Evolutionary conservation across 1,140 invertebrate genomes (phyloP).

Genomic region (Neocloeon triangulifer): DNA sequence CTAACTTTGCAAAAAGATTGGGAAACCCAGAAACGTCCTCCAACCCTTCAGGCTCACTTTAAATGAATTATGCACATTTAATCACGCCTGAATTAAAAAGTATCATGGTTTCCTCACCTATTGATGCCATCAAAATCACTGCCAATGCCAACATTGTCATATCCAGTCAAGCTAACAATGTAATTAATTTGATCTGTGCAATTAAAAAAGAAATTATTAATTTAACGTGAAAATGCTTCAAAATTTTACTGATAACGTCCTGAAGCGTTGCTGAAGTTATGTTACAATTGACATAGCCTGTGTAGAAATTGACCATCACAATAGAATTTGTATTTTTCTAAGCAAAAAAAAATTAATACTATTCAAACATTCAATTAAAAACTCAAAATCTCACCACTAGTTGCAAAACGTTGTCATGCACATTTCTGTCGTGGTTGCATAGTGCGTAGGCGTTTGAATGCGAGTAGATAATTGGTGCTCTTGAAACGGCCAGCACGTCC

Average conservation of each 20-base stretch:
- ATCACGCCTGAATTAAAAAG: not conserved
- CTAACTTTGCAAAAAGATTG: slow-evolving; percentile 45
- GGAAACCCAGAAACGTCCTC: slow-evolving; percentile 84
- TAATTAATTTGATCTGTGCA: slow-evolving; percentile 76
- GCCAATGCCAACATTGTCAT: slow-evolving; percentile 66
- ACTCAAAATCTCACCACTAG: slow-evolving; percentile 28
- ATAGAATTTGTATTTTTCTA: slow-evolving; percentile 62
- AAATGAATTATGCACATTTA: slow-evolving; percentile 9
- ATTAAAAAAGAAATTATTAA: slow-evolving; percentile 16
- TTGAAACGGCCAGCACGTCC: slow-evolving; percentile 21
- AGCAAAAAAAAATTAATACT: slow-evolving; percentile 12
- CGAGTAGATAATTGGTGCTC: slow-evolving; percentile 38
- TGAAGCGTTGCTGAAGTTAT: slow-evolving; percentile 43
- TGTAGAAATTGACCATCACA: slow-evolving; percentile 79
- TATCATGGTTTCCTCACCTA: slow-evolving; percentile 29
- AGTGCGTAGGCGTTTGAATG: slow-evolving; percentile 32
- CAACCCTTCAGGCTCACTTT: slow-evolving; percentile 46
- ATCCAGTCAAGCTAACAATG: slow-evolving; percentile 52
- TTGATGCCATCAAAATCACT: slow-evolving; percentile 78
- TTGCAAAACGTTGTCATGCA: slow-evolving; percentile 30
- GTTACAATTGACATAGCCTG: slow-evolving; percentile 59
- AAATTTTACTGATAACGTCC: slow-evolving; percentile 48
- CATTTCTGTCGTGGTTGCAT: slow-evolving; percentile 31
- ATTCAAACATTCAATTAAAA: too few relatives aligned
- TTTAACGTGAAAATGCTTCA: slow-evolving; percentile 5